Percentiles rank a stretch among this genome's conserved stretches.
Evolutionary conservation across 1,140 invertebrate genomes (phyloP).

Genomic region (Paralvinella palmiformis): DNA sequence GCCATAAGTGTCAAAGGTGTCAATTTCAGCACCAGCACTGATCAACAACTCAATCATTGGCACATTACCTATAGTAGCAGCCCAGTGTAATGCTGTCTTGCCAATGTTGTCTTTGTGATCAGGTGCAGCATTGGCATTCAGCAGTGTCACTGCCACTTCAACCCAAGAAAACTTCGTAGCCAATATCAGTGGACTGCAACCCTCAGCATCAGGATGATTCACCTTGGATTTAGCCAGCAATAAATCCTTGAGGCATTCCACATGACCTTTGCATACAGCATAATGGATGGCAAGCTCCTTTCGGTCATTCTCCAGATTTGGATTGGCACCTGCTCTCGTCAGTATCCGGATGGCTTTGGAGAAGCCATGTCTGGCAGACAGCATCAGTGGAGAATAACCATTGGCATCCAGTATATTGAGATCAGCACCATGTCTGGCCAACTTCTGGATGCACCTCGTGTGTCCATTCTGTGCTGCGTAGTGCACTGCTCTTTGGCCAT

Average conservation of each 20-base stretch:
- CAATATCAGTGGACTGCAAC: conserved; percentile 1
- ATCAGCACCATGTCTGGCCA: neutral
- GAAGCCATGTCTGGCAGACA: neutral
- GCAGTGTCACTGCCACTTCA: neutral
- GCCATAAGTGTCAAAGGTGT: neutral
- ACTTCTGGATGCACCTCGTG: neutral
- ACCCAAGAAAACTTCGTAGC: neutral
- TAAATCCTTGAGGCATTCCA: neutral
- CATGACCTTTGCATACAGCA: neutral
- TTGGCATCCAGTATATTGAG: neutral
- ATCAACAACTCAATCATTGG: neutral
- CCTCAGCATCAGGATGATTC: neutral
- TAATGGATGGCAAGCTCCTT: conserved; percentile 3
- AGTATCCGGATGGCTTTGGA: neutral
- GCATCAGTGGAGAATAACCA: conserved; percentile 8
- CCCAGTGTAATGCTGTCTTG: conserved; percentile 6
- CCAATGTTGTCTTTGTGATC: neutral
- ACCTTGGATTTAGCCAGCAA: neutral
- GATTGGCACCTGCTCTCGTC: neutral
- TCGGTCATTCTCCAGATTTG: neutral
- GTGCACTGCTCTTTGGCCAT: conserved; percentile 3
- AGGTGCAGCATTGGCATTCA: neutral
- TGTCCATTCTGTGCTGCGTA: neutral
- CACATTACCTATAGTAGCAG: neutral
- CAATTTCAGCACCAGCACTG: neutral